Conservation (phyloP, 2,113 vertebrate genomes). For the Anguilla japonica region DNA sequence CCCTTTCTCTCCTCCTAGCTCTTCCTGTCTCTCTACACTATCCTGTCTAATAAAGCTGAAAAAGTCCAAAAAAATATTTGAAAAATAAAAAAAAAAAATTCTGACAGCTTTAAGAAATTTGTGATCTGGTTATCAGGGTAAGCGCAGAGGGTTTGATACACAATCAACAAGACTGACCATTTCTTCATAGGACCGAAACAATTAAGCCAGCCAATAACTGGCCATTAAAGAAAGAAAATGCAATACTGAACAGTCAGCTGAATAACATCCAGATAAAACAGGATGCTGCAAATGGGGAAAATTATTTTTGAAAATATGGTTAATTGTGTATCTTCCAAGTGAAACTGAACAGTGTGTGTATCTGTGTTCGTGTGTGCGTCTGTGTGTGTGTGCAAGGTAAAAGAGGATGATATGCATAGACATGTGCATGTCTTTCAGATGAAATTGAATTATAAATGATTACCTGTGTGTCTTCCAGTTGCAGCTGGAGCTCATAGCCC, state of each 20-base stretch:
- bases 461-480: constrained; percentile 31
- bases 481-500: constrained; percentile 71
- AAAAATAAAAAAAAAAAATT: not conserved
- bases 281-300: not conserved
- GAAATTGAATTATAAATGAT: not conserved
- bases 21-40: no score
- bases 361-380: not conserved
- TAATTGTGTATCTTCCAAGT: not conserved
- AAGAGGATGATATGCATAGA: not conserved
- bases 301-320: not conserved
- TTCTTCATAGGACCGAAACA: not conserved
- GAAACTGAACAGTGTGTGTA: not conserved
- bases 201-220: not conserved
- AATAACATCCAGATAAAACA: not conserved
- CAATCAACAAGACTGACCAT: not conserved
- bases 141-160: not conserved
- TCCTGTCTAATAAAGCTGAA: no score
- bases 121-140: not conserved
- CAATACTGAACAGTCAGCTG: not conserved
- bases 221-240: not conserved
- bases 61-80: no score
- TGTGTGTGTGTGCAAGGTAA: not conserved
- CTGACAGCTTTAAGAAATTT: not conserved
- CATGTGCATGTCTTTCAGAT: not conserved
- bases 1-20: no score